A percentile compares a stretch with the other conserved stretches of the same genome.
Conservation (phyloP, 2,113 vertebrate genomes). For the Pelodiscus sinensis region DNA sequence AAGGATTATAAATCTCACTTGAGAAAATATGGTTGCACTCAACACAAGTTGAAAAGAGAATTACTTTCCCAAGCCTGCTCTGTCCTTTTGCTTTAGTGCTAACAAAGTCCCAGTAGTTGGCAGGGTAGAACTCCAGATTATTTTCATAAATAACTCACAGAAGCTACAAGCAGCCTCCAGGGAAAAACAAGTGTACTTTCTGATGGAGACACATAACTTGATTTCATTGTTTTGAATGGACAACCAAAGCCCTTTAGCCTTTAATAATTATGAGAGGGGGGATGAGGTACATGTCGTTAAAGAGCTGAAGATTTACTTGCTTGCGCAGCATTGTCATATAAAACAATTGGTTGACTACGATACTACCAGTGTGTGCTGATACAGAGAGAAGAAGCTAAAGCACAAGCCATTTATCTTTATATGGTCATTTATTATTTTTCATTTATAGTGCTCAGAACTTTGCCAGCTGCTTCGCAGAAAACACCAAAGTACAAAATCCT, state of each 20-base stretch:
- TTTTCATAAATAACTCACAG: conserved; percentile 33
- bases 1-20: background rate
- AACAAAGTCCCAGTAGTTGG: background rate
- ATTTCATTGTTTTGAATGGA: background rate
- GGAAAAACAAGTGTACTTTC: background rate
- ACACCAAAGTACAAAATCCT: background rate
- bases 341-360: background rate
- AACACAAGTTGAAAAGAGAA: fast-evolving
- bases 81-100: background rate
- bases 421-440: background rate
- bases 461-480: background rate
- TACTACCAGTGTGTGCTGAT: background rate
- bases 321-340: background rate
- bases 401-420: background rate
- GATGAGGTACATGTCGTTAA: background rate
- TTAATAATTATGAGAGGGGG: background rate
- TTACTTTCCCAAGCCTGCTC: background rate
- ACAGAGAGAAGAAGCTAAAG: fast-evolving
- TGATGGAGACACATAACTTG: background rate
- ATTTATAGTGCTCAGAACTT: background rate
- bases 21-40: background rate
- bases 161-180: background rate
- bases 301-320: background rate
- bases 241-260: background rate
- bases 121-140: background rate